phyloP scores from a whole-genome alignment of 2,113 vertebrate species.

The Electrona antarctica region DNA sequence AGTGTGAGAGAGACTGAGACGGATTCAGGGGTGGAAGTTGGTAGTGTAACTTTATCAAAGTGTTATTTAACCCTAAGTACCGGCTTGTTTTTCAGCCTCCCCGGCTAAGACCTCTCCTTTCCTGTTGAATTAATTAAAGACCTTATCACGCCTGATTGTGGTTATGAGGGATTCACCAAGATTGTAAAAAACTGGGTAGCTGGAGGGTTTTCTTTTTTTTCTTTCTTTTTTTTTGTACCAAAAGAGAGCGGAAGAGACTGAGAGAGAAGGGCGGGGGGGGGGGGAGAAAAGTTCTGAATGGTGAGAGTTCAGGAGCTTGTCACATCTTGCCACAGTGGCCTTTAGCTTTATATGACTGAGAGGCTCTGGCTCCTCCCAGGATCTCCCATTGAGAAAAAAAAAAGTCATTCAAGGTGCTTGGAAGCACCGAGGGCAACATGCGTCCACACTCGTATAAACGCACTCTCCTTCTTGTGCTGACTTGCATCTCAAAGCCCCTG shows the following conservation, averaged over 20 bases:
- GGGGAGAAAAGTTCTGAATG: conserved; percentile 65
- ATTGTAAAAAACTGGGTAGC: conserved; percentile 69
- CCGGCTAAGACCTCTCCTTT: conserved; percentile 71
- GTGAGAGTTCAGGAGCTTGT: conserved; percentile 75
- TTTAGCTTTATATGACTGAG: conserved; percentile 73
- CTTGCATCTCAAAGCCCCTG: conserved; percentile 77
- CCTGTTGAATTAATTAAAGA: conserved; percentile 78
- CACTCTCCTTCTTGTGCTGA: conserved; percentile 80
- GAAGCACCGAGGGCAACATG: conserved; percentile 69
- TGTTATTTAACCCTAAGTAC: conserved; percentile 65
- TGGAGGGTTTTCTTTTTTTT: conserved; percentile 55
- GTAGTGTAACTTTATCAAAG: conserved; percentile 65
- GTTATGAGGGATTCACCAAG: conserved; percentile 76
- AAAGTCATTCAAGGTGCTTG: conserved; percentile 73
- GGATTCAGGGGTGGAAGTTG: conserved; percentile 19
- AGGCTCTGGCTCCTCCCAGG: conserved; percentile 75
- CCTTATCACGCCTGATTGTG: conserved; percentile 76
- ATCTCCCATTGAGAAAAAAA: conserved; percentile 70
- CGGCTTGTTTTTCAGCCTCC: conserved; percentile 66
- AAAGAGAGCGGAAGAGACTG: conserved; percentile 54
- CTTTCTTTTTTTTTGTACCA: conserved; percentile 1
- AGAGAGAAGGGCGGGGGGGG: conserved; percentile 39
- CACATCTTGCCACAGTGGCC: conserved; percentile 77
- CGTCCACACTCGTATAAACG: conserved; percentile 69
- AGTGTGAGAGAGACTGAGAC: conserved; percentile 25